Percentiles rank a stretch among this genome's conserved stretches.
These are phyloP conservation scores for Alsophila aescularia DNA, from an alignment of 2,888 invertebrate genomes.

Conservation along the genomic window DNA sequence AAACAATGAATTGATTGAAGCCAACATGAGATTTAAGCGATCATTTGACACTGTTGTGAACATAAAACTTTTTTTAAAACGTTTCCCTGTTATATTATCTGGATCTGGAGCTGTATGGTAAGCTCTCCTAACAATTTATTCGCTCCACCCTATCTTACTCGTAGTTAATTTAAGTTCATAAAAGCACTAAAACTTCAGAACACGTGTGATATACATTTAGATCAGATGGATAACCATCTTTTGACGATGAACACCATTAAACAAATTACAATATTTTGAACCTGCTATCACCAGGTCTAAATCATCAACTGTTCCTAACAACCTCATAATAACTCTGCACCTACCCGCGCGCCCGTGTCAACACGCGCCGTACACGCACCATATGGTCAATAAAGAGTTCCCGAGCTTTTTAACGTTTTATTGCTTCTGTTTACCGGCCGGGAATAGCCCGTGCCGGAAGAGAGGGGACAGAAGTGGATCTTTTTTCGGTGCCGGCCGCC, in stretches of 20 bases:
- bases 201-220: too few species aligned
- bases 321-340: conserved; percentile 22
- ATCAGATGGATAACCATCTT: too few species aligned
- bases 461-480: conserved; percentile 64
- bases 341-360: conserved; percentile 42
- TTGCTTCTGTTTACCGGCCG: conserved; percentile 50
- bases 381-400: conserved; percentile 65
- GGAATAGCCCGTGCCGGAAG: conserved; percentile 69
- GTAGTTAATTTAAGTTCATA: too few species aligned
- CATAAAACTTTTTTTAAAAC: background rate
- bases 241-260: background rate
- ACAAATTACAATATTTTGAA: background rate
- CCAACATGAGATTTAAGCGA: background rate
- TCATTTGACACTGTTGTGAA: background rate
- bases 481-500: conserved; percentile 58
- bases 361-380: conserved; percentile 53
- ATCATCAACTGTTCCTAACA: conserved; percentile 7
- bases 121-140: too few species aligned
- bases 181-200: too few species aligned
- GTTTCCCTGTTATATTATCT: too few species aligned
- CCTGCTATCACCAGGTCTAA: background rate
- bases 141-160: too few species aligned
- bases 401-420: conserved; percentile 54
- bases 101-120: too few species aligned
- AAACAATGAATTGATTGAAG: conserved; percentile 5